Base-by-base conservation (phyloP, 2,797 vertebrate genomes). In the Scarus forsteni region DNA sequence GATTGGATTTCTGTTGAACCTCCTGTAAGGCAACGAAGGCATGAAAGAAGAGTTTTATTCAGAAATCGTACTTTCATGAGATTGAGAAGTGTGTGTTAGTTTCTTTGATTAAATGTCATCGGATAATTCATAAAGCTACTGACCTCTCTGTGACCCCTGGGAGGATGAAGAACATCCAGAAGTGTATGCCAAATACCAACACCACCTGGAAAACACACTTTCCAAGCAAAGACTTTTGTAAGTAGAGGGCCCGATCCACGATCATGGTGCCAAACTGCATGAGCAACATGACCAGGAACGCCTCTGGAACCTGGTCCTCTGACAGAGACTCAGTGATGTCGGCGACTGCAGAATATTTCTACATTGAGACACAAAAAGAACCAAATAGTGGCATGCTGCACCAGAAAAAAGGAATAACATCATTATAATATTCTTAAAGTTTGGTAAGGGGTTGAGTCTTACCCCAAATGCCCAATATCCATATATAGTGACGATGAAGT, bases 81-180 rank as follows among this genome's bases (percentile, higher is more conserved):
- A 46, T 56, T 10, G 4, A 27, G 27, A 8, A 1, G 16, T 34
- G n/a, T 39, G 7, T 6, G n/a, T 60, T 60, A 11, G 18, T 43
- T 62, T 16, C 40, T 14, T 0, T 10, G 8, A 14, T 3, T 9
- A 13, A 0, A 53, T 46, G 3, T n/a, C 9, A 1, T 2, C 18
- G 10, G 46, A 40, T 15, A 51, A 50, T 14, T 1, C 27, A 38
- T 15, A 43, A 0, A 52, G 10, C 5, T 2, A 8, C 12, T 55
- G 67, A 95, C 95, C 95, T 95, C 79, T 95, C 93, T 8, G 95
- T 95, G 78, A 94, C 93, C 3, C 93, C 92, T 0, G 93, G 94
- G 16, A 95, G 92, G 75, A 95, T 93, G 85, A 96, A 95, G 85
- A 96, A 95, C 93, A 95, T 94, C 95, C 94, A 94, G 85, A 96